Evolutionary conservation across 2,113 vertebrate genomes (phyloP).

Genomic region (Pampusana beccarii): DNA sequence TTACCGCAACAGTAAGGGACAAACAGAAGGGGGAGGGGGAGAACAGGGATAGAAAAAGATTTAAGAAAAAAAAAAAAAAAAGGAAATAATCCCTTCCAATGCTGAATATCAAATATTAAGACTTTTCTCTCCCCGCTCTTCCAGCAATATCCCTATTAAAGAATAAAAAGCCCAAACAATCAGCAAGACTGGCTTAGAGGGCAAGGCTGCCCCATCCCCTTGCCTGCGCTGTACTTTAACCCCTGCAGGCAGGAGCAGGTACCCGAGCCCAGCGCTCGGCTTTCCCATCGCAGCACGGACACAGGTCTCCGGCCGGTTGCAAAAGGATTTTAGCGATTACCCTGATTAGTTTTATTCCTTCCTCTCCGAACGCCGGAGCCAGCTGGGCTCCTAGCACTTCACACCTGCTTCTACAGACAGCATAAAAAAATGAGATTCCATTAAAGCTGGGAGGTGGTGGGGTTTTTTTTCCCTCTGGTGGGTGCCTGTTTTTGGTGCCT

Average conservation of each 20-base stretch:
- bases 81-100: background rate
- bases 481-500: background rate
- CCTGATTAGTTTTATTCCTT: background rate
- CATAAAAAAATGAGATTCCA: background rate
- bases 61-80: background rate
- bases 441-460: background rate
- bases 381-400: background rate
- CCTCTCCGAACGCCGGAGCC: background rate
- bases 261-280: background rate
- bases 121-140: background rate
- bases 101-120: constrained; percentile 21
- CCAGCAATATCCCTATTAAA: background rate
- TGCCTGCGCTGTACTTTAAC: background rate
- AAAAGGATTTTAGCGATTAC: background rate
- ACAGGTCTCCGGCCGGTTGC: fast-evolving
- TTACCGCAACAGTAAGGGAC: background rate
- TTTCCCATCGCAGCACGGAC: fast-evolving
- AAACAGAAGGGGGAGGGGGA: background rate
- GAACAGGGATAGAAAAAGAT: background rate
- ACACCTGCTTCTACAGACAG: background rate
- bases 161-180: background rate
- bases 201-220: background rate
- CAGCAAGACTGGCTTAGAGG: background rate
- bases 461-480: background rate
- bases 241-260: background rate